Base-by-base conservation (phyloP, 2,113 vertebrate species). In the Hepsetus odoe region DNA sequence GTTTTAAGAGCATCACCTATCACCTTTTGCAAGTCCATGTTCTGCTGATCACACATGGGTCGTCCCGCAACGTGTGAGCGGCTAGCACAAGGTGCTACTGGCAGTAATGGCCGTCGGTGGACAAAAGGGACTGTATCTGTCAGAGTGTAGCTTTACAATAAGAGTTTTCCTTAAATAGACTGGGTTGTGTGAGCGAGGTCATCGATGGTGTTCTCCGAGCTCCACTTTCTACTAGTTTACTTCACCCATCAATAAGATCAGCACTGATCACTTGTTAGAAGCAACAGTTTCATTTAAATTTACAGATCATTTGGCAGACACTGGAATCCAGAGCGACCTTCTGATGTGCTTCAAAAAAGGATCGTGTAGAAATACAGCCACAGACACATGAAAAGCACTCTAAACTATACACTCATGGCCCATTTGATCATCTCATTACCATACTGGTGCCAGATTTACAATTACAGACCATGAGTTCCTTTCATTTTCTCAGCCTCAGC, bases 51-150 rank as follows among this genome's bases (percentile, higher is more conserved):
- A 80, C 53, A 72, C 74, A 40, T 28, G 30, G 62, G 55, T 58
- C 61, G 40, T 26, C 61, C 64, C 51, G 20, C 28, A 61, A 51
- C 51, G 67, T 62, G 73, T 11, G 40, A 67, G 46, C 53, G 38
- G 51, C 67, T 80, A 66, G 18, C 44, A 68, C 61, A 76, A 72
- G 49, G 77, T 69, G 68, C 74, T 72, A 73, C 40, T 62, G 53
- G 42, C 69, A 44, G 68, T 83, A 83, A 83, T 80, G 77, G 53
- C 72, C 67, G 59, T 62, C 46, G 61, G 61, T 80, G 51, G 35
- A 76, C 53, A 76, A 83, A 72, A 62, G 42, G 53, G 51, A 40
- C 24, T 44, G 33, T 22, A 65, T 72, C 18, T 30, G 33, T 44
- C 1, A 61, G 69, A 74, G 62, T 58, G 65, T 33, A 70, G 38